phyloP scores from a whole-genome alignment of 1,140 invertebrate genomes.

The Hylyphantes graminicola region DNA sequence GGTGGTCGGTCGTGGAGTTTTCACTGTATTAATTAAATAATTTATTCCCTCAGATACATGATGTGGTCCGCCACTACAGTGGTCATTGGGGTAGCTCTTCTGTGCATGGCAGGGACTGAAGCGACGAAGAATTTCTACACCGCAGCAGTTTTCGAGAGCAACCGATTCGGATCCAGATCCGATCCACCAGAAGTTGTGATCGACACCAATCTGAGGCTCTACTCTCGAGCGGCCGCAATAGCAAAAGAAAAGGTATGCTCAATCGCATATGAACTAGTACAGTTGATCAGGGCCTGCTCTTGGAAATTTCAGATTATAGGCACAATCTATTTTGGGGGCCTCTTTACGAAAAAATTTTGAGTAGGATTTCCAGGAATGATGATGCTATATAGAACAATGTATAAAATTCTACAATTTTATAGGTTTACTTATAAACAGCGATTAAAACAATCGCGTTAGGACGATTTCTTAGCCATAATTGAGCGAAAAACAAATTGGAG shows the following conservation, averaged over 20 bases:
- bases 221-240: conserved; percentile 13
- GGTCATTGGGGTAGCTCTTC: too few relatives aligned
- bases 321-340: neutral
- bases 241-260: conserved; percentile 29
- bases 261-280: neutral
- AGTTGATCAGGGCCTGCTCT: neutral
- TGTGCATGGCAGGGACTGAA: neutral
- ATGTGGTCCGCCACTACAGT: neutral
- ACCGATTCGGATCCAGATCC: neutral
- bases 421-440: too few relatives aligned
- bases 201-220: conserved; percentile 2
- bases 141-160: conserved; percentile 32
- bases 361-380: neutral
- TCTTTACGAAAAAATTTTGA: too few relatives aligned
- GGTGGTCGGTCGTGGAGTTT: too few relatives aligned
- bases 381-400: neutral
- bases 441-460: too few relatives aligned
- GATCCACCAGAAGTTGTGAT: neutral
- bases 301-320: too few relatives aligned
- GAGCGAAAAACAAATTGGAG: too few relatives aligned
- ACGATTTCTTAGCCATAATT: too few relatives aligned
- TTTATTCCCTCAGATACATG: too few relatives aligned
- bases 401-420: neutral
- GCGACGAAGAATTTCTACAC: neutral
- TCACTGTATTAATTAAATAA: too few relatives aligned